phyloP scores from a whole-genome alignment of 2,113 vertebrate genomes.

The Platanista minor region DNA sequence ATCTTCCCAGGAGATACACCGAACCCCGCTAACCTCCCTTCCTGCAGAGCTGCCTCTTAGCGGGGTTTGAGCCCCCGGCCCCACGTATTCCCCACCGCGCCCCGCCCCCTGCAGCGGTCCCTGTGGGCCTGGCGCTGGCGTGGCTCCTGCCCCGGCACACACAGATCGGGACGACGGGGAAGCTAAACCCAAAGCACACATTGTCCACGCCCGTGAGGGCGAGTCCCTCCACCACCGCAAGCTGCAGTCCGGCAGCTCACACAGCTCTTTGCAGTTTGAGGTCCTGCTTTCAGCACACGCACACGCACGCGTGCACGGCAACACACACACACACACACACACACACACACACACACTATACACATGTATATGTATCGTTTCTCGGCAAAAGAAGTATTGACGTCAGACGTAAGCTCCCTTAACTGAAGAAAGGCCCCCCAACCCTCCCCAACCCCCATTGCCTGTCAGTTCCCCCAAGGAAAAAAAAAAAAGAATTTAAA shows the following conservation, averaged over 20 bases:
- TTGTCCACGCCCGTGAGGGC: slow-evolving; percentile 12
- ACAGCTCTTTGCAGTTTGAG: not conserved
- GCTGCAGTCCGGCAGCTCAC: not conserved
- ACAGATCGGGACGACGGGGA: not conserved
- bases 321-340: not conserved
- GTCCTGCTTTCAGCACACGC: not conserved
- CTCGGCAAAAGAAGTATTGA: slow-evolving; percentile 70
- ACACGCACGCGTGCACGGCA: no score
- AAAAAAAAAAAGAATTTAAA: slow-evolving; percentile 77
- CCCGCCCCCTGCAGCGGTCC: not conserved
- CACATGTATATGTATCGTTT: slow-evolving; percentile 66
- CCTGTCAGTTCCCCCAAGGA: slow-evolving; percentile 46
- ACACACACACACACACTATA: not conserved
- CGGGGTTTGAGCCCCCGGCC: not conserved
- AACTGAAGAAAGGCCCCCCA: slow-evolving; percentile 68
- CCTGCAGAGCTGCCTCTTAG: not conserved
- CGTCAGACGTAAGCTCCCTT: slow-evolving; percentile 65
- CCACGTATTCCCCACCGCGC: no score
- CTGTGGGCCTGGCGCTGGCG: not conserved
- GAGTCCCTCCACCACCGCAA: not conserved
- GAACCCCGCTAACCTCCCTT: not conserved
- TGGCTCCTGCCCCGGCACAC: not conserved
- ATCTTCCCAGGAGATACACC: not conserved
- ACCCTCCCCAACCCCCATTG: slow-evolving; percentile 7
- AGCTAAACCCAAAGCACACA: slow-evolving; percentile 43